Conservation (phyloP, 2,797 vertebrate species). For the Hipposideros larvatus region DNA sequence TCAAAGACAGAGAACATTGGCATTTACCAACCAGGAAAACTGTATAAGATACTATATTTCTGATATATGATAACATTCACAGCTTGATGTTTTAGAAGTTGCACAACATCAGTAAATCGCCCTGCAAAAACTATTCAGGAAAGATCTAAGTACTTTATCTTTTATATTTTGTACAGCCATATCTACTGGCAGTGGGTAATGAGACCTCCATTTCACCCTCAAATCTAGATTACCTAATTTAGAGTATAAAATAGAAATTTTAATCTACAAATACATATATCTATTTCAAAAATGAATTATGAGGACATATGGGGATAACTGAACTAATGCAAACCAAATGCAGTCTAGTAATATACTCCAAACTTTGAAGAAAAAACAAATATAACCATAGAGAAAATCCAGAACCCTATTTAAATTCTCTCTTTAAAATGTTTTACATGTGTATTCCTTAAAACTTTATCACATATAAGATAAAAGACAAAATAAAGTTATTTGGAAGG, state of each 20-base stretch:
- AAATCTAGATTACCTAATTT: not conserved
- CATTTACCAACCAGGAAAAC: slow-evolving; percentile 8
- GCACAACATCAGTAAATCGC: slow-evolving; percentile 49
- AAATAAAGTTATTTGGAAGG: not conserved
- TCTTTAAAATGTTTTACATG: not conserved
- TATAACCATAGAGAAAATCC: not conserved
- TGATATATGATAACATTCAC: slow-evolving; percentile 49
- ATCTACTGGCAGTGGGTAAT: not conserved
- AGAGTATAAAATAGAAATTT: not conserved
- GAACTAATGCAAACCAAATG: not conserved
- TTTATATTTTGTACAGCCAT: not conserved
- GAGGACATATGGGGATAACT: not conserved
- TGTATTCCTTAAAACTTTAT: not conserved
- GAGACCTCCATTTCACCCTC: not conserved
- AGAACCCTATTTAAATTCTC: not conserved
- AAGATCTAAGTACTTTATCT: slow-evolving; percentile 33
- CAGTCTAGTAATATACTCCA: not conserved
- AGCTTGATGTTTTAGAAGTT: slow-evolving; percentile 74
- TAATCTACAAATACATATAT: not conserved
- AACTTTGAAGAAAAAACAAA: not conserved
- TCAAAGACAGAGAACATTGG: not conserved
- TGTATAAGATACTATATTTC: slow-evolving; percentile 12
- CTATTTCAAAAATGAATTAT: not conserved
- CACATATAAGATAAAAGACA: not conserved
- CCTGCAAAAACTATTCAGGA: slow-evolving; percentile 40